Evolutionary conservation across 2,888 invertebrate genomes (phyloP).

Genomic region (Timema cristinae): DNA sequence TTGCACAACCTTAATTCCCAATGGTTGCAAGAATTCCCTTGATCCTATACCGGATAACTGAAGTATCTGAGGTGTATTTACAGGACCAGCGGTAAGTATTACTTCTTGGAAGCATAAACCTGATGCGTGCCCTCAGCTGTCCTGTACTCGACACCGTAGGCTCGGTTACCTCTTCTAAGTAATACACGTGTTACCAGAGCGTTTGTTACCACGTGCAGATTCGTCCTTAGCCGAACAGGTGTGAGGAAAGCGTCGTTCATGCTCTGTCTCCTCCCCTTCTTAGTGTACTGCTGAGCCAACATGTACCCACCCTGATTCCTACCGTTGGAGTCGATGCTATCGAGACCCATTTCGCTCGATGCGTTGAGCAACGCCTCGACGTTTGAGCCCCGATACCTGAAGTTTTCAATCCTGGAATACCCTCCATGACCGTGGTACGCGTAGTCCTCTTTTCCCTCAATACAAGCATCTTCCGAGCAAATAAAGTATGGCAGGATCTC

Average conservation of each 20-base stretch:
- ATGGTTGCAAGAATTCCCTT: constrained; percentile 63
- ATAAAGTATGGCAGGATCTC: constrained; percentile 26
- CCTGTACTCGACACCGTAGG: constrained; percentile 78
- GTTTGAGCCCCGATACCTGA: constrained; percentile 43
- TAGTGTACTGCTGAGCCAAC: constrained; percentile 34
- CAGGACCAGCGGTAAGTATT: constrained; percentile 26
- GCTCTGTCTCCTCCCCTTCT: constrained; percentile 41
- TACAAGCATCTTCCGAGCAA: constrained; percentile 28
- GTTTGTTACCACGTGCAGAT: constrained; percentile 42
- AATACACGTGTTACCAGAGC: constrained; percentile 50
- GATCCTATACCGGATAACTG: constrained; percentile 90
- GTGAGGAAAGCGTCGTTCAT: constrained; percentile 53
- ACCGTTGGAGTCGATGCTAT: constrained; percentile 29
- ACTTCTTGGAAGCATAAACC: constrained; percentile 47
- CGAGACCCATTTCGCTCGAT: constrained; percentile 43
- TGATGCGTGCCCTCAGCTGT: constrained; percentile 64
- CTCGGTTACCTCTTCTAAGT: constrained; percentile 53
- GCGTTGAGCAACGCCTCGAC: constrained; percentile 43
- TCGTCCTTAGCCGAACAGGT: constrained; percentile 31
- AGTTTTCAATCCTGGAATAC: constrained; percentile 43
- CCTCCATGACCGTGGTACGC: constrained; percentile 37
- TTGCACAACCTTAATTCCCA: constrained; percentile 73
- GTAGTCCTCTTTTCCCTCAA: constrained; percentile 11
- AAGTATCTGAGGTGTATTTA: constrained; percentile 55
- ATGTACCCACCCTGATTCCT: constrained; percentile 43